Base-by-base conservation (phyloP, 2,888 invertebrate species). In the Polydesmus complanatus region DNA sequence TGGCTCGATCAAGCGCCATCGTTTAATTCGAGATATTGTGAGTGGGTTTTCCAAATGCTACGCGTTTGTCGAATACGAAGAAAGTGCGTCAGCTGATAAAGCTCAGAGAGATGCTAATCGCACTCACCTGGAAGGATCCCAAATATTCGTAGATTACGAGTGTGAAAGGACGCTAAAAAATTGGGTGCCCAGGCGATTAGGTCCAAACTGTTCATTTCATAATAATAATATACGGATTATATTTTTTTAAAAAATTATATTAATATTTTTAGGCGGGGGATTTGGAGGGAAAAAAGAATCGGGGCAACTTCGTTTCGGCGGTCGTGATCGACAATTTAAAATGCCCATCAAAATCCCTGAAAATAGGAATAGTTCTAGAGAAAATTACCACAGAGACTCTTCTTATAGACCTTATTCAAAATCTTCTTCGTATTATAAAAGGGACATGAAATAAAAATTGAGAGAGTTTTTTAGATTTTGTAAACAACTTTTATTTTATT, bases 291-390 rank as follows among this genome's bases (percentile, higher is more conserved):
- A 79, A 65, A 89, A 86, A 69, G 87, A 88, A 72, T 86, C 91
- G 0, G 92, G 92, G 0, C 92, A 93, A 70, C 76, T 92, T 51
- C 74, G 92, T 63, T 93, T 92, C 76, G 92, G 92, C 1, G 85
- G 92, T 54, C 79, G 81, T 67, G 85, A 85, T 60, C 77, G 87
- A 67, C 88, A 88, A 0, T 91, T 88, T 70, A 81, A 69, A 56
- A 73, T 70, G 64, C 75, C 74, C 1, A 68, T 70, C 53, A 37
- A 37, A 37, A 14, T 37, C 5, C 37, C 37, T 37, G 37, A 37
- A 37, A 37, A 37, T 37, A 37, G 8, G 14, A 37, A 37, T 14
- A 37, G 37, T 8, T 14, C 5, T 14, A 37, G 37, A 14, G 8
- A 37, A 37, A 37, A 14, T 5, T 5, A n/a, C n/a, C n/a, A n/a